A percentile compares a stretch with the other conserved stretches of the same genome.
Evolutionary conservation across 1,140 invertebrate species (phyloP).

Genomic region (Drosophila chauvacae): DNA sequence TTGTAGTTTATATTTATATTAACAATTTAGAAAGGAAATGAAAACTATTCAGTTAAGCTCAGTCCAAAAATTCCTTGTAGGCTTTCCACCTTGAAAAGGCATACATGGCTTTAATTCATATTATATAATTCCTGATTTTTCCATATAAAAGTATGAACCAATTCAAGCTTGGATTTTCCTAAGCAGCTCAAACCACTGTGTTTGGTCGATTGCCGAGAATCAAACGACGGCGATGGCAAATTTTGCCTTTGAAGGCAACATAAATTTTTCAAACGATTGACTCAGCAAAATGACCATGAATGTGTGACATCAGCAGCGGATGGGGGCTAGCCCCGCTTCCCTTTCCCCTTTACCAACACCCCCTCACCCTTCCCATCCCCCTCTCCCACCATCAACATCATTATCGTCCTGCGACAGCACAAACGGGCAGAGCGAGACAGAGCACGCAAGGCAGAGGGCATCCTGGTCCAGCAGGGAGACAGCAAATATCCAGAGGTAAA

Average conservation of each 20-base stretch:
- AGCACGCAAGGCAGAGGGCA: slow-evolving; percentile 8
- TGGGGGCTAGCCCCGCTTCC: slow-evolving; percentile 4
- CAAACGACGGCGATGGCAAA: slow-evolving; percentile 64
- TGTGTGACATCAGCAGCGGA: slow-evolving; percentile 79
- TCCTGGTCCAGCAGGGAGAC: slow-evolving; percentile 25
- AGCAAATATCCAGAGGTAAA: slow-evolving; percentile 79
- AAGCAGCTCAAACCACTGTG: slow-evolving; percentile 13
- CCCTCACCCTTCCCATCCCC: neutral
- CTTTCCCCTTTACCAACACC: neutral
- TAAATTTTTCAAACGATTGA: slow-evolving; percentile 82
- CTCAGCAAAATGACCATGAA: slow-evolving; percentile 82
- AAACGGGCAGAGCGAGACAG: slow-evolving; percentile 25
- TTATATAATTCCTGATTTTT: neutral
- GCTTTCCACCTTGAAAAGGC: neutral
- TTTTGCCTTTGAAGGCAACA: slow-evolving; percentile 82
- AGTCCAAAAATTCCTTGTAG: no score
- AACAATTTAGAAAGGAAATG: neutral
- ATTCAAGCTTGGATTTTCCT: neutral
- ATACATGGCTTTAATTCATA: no score
- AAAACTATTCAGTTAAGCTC: neutral
- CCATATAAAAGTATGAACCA: no score
- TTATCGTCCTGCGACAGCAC: slow-evolving; percentile 32
- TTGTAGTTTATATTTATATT: neutral
- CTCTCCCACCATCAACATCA: slow-evolving; percentile 22
- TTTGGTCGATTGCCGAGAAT: slow-evolving; percentile 33